These are phyloP conservation scores for Todiramphus saurophagus DNA, from an alignment of 2,113 vertebrate genomes.

Conservation along the genomic window DNA sequence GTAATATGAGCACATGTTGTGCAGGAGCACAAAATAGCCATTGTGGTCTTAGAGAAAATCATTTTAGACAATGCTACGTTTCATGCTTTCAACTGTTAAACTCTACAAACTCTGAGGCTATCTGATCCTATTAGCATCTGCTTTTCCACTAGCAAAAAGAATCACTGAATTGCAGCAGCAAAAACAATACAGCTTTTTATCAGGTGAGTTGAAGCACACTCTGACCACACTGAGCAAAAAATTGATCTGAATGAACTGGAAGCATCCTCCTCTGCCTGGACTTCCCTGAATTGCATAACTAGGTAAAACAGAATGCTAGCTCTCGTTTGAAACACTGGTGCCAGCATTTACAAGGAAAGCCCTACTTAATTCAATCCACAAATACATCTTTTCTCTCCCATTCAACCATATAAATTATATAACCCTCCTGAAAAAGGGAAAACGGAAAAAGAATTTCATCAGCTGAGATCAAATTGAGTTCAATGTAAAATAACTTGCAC, in stretches of 20 bases:
- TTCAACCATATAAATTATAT: neutral
- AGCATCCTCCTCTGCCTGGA: neutral
- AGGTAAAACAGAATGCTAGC: neutral
- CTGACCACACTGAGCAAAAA: neutral
- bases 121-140: neutral
- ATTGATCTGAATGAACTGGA: neutral
- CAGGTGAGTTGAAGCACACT: neutral
- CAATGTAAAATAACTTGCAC: neutral
- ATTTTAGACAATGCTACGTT: neutral
- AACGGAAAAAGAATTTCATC: neutral
- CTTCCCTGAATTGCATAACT: neutral
- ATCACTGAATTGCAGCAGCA: neutral
- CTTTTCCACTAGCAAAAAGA: neutral
- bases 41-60: neutral
- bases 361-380: neutral
- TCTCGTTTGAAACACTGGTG: neutral
- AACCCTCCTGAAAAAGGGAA: neutral
- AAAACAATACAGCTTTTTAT: neutral
- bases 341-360: neutral
- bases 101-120: neutral
- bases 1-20: neutral
- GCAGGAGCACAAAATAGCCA: neutral
- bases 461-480: neutral
- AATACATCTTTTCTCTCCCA: neutral
- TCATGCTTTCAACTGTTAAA: neutral